Conservation (phyloP, 2,113 vertebrate genomes). For the Tachuris rubrigastra region DNA sequence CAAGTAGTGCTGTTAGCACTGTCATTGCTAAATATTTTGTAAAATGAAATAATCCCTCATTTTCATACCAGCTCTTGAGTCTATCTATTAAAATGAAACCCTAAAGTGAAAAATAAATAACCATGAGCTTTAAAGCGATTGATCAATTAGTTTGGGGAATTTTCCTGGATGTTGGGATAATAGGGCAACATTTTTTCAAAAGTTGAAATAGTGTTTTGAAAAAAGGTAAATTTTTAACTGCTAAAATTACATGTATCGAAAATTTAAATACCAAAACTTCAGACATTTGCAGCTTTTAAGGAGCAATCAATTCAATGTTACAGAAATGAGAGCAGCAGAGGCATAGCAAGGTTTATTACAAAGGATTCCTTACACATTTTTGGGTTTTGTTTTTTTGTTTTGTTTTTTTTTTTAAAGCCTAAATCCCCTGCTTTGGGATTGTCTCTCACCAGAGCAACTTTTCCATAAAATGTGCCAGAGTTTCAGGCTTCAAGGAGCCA, state of each 20-base stretch:
- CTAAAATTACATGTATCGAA: neutral
- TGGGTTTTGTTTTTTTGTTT: neutral
- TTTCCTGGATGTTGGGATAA: conserved; percentile 18
- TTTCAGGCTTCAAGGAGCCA: neutral
- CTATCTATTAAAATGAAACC: conserved; percentile 57
- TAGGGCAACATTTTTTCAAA: neutral
- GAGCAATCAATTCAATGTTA: neutral
- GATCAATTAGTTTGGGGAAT: conserved; percentile 55
- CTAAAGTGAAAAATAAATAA: conserved; percentile 67
- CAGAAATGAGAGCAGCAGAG: neutral
- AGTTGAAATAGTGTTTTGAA: neutral
- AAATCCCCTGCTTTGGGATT: neutral
- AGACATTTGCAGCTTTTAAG: neutral
- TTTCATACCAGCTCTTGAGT: conserved; percentile 36
- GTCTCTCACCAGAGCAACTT: neutral
- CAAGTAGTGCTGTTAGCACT: conserved; percentile 21
- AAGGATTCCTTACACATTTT: neutral
- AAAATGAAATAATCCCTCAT: conserved; percentile 53
- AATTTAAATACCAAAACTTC: neutral
- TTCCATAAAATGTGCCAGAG: neutral
- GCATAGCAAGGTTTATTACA: neutral
- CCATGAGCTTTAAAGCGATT: conserved; percentile 48
- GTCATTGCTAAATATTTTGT: conserved; percentile 48
- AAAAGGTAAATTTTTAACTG: neutral
- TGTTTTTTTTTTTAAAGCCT: neutral